A percentile compares a stretch with the other conserved stretches of the same genome.
Conservation (phyloP, 2,888 invertebrate species). For the Stenodera caucasica region DNA sequence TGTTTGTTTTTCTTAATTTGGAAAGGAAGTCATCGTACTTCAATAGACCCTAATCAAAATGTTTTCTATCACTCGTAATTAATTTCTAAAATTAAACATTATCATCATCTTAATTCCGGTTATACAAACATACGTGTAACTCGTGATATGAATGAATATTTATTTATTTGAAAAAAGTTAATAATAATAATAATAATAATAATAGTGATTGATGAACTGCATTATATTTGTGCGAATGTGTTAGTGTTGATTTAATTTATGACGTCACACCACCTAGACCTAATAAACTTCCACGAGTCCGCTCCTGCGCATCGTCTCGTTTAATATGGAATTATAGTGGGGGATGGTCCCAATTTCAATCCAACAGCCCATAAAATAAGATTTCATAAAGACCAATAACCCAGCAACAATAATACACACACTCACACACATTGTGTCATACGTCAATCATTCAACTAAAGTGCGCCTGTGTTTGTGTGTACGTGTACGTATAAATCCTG, state of each 20-base stretch:
- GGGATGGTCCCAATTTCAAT: neutral
- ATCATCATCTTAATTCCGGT: neutral
- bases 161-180: neutral
- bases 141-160: too few species aligned
- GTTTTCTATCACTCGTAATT: too few species aligned
- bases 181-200: neutral
- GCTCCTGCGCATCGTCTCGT: constrained; percentile 20
- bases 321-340: too few species aligned
- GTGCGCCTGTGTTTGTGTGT: neutral
- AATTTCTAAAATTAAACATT: neutral
- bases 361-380: neutral
- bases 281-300: constrained; percentile 15
- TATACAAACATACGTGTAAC: too few species aligned
- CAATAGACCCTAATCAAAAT: too few species aligned
- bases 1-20: too few species aligned
- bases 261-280: constrained; percentile 4
- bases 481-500: neutral
- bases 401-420: neutral
- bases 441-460: constrained; percentile 33
- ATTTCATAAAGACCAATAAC: neutral
- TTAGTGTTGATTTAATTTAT: constrained; percentile 2
- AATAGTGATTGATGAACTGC: neutral
- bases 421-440: constrained; percentile 24
- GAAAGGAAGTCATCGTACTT: too few species aligned
- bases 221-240: neutral